phyloP scores from a whole-genome alignment of 2,888 invertebrate species.

The Epirrita christyi region DNA sequence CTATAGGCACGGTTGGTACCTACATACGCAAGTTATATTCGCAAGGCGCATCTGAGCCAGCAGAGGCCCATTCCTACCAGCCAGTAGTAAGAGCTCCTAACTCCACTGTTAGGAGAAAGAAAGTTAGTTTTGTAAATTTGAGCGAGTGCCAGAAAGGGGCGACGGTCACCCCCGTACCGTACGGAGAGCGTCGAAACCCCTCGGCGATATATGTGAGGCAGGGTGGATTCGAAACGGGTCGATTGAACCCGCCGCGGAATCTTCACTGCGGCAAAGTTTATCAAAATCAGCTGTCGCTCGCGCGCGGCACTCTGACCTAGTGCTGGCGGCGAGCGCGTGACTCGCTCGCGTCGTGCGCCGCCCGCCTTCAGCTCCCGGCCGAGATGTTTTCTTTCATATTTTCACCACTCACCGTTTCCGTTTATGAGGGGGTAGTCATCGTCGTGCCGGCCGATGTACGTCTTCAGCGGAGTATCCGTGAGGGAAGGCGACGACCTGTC shows the following conservation, averaged over 20 bases:
- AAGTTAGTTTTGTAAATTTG: background rate
- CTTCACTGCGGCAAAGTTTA: conserved; percentile 73
- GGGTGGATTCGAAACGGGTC: conserved; percentile 59
- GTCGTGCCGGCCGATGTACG: conserved; percentile 93
- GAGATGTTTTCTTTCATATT: conserved; percentile 20
- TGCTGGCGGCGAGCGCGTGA: conserved; percentile 51
- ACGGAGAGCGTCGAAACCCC: background rate
- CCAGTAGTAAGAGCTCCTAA: no score
- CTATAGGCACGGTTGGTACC: conserved; percentile 17
- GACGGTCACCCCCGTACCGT: no score
- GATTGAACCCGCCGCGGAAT: conserved; percentile 69
- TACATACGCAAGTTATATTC: conserved; percentile 9
- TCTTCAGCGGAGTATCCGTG: conserved; percentile 94
- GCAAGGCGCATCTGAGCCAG: no score
- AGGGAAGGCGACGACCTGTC: conserved; percentile 95
- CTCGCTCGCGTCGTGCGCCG: conserved; percentile 24
- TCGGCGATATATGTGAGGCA: conserved; percentile 10
- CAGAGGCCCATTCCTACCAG: no score
- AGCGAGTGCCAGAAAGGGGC: background rate
- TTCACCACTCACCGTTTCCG: conserved; percentile 87
- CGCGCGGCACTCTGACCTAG: conserved; percentile 44
- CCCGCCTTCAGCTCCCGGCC: background rate
- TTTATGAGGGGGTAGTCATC: conserved; percentile 91
- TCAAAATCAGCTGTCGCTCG: conserved; percentile 26
- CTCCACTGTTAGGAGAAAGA: background rate